Conservation (phyloP, 2,113 vertebrate genomes). For the Heterocephalus glaber region DNA sequence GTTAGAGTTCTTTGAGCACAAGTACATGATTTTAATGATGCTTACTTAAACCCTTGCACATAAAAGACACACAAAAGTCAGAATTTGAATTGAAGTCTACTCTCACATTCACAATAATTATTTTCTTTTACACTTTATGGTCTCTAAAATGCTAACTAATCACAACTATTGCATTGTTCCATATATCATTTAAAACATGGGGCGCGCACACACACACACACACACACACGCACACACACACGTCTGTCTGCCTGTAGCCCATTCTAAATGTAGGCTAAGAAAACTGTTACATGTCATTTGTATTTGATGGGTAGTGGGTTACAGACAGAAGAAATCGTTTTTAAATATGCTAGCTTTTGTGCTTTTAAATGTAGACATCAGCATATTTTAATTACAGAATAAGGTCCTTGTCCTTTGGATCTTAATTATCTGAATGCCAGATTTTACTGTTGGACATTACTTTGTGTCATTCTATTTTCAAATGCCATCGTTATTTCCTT, state of each 20-base stretch:
- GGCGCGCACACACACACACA: not conserved
- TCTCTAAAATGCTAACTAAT: not conserved
- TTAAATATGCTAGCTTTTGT: not conserved
- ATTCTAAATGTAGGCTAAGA: not conserved
- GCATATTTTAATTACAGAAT: slow-evolving; percentile 39
- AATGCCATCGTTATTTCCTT: not conserved
- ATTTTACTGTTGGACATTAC: not conserved
- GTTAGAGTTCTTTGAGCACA: not conserved
- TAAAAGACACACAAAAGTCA: not conserved
- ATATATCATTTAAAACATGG: not conserved
- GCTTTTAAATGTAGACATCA: not conserved
- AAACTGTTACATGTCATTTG: not conserved
- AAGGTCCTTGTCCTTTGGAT: not conserved
- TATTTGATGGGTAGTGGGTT: not conserved
- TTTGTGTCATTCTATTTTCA: slow-evolving; percentile 53
- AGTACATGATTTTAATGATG: not conserved
- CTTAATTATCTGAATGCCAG: slow-evolving; percentile 30
- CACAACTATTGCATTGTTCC: not conserved
- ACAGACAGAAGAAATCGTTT: not conserved
- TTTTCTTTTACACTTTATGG: not conserved
- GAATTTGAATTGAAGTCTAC: not conserved
- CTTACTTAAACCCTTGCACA: not conserved
- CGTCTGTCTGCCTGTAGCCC: not conserved
- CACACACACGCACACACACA: not conserved
- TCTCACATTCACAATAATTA: not conserved